These are phyloP conservation scores for Sympetrum striolatum DNA, from an alignment of 2,888 invertebrate species.

Conservation along the genomic window DNA sequence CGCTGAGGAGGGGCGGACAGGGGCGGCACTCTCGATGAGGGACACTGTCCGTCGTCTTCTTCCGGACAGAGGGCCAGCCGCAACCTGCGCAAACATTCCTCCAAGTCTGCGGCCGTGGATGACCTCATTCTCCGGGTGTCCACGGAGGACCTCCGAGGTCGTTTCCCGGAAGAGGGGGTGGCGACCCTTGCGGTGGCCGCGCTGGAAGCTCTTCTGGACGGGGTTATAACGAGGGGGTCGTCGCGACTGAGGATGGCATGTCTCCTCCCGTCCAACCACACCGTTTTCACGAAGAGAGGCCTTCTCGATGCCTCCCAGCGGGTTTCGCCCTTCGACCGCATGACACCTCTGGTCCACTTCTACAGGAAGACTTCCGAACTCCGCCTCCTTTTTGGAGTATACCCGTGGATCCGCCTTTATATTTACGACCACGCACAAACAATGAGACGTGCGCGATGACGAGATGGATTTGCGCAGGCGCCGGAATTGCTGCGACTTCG, in stretches of 20 bases:
- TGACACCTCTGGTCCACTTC: not conserved
- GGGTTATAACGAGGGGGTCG: constrained; percentile 61
- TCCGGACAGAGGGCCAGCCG: constrained; percentile 47
- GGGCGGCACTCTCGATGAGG: not conserved
- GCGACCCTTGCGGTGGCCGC: constrained; percentile 42
- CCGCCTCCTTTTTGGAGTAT: not conserved
- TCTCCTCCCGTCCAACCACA: constrained; percentile 76
- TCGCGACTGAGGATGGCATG: constrained; percentile 72
- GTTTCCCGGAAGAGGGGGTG: not conserved
- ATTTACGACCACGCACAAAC: not conserved
- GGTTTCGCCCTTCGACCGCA: constrained; percentile 50
- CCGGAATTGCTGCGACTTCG: not conserved
- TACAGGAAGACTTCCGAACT: not conserved
- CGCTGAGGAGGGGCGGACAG: not conserved
- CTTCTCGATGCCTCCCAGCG: constrained; percentile 67
- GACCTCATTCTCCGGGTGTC: constrained; percentile 17
- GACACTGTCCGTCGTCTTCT: constrained; percentile 8
- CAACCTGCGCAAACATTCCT: constrained; percentile 49
- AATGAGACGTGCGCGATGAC: not conserved
- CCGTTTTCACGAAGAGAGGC: constrained; percentile 65
- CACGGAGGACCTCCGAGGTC: constrained; percentile 12
- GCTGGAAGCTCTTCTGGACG: constrained; percentile 51
- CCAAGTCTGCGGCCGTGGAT: constrained; percentile 44
- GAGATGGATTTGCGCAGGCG: constrained; percentile 11
- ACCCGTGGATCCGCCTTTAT: not conserved